These are phyloP conservation scores for Sciurus niger DNA, from an alignment of 2,113 vertebrate species.

Conservation along the genomic window DNA sequence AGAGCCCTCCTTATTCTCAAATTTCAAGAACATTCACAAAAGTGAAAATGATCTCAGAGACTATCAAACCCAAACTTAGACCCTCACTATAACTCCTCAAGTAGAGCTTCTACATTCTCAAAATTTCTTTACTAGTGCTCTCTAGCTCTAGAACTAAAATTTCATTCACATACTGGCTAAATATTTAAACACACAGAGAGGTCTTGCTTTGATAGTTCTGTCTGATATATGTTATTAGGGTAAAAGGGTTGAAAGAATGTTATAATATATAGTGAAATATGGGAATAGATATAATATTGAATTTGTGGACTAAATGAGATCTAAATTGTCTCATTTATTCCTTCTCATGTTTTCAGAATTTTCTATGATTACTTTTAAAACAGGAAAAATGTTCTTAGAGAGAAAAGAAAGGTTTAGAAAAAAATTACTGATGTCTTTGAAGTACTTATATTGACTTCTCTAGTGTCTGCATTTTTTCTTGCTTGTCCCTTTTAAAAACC, in stretches of 20 bases:
- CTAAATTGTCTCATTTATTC: conserved; percentile 43
- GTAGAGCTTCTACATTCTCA: background rate
- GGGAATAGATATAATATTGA: background rate
- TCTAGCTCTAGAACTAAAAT: no score
- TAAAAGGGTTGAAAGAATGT: background rate
- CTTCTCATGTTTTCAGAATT: conserved; percentile 46
- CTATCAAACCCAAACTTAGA: background rate
- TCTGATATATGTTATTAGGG: background rate
- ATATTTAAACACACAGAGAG: conserved; percentile 5
- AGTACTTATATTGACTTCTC: background rate
- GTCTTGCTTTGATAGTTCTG: background rate
- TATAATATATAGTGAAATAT: background rate
- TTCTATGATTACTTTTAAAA: conserved; percentile 50
- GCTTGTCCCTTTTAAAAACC: conserved; percentile 23
- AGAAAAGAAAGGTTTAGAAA: conserved; percentile 28
- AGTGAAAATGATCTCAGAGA: background rate
- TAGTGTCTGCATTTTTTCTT: conserved; percentile 31
- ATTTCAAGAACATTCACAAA: background rate
- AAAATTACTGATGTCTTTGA: conserved; percentile 24
- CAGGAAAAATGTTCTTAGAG: background rate
- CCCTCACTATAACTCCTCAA: background rate
- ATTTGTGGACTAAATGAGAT: background rate
- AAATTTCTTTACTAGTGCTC: no score
- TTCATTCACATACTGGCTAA: background rate
- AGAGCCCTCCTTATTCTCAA: background rate